phyloP scores from a whole-genome alignment of 1,140 invertebrate genomes.

The Euwallacea fornicatus region DNA sequence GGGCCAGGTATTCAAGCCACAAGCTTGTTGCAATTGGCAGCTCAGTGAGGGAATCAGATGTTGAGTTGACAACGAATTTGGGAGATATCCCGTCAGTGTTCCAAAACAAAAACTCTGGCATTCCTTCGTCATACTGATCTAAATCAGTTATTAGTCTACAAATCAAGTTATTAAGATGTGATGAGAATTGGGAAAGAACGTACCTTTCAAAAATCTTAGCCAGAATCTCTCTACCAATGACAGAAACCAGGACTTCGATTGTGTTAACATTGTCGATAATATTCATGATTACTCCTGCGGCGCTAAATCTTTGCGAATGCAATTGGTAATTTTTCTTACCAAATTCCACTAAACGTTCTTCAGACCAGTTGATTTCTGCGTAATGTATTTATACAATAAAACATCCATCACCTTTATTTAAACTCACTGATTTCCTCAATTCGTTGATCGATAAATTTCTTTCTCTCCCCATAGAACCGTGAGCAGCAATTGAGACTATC shows the following conservation, averaged over 20 bases:
- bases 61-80: constrained; percentile 75
- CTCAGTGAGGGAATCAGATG: constrained; percentile 80
- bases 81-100: constrained; percentile 51
- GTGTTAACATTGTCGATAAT: constrained; percentile 29
- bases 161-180: neutral
- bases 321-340: constrained; percentile 33
- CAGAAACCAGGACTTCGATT: constrained; percentile 35
- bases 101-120: constrained; percentile 50
- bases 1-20: constrained; percentile 77
- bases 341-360: constrained; percentile 31
- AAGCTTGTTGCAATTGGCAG: constrained; percentile 84
- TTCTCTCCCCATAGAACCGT: constrained; percentile 46
- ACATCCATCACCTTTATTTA: no score
- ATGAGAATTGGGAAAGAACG: no score
- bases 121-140: constrained; percentile 42
- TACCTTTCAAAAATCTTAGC: constrained; percentile 40
- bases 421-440: constrained; percentile 37
- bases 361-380: constrained; percentile 36
- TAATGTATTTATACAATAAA: neutral
- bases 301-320: constrained; percentile 33
- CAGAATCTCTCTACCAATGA: constrained; percentile 43
- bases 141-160: constrained; percentile 42
- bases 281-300: constrained; percentile 4
- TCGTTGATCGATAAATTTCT: constrained; percentile 42
- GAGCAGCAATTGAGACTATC: neutral